These are phyloP conservation scores for Cirrhinus molitorella DNA, from an alignment of 2,797 vertebrate species.

Conservation along the genomic window DNA sequence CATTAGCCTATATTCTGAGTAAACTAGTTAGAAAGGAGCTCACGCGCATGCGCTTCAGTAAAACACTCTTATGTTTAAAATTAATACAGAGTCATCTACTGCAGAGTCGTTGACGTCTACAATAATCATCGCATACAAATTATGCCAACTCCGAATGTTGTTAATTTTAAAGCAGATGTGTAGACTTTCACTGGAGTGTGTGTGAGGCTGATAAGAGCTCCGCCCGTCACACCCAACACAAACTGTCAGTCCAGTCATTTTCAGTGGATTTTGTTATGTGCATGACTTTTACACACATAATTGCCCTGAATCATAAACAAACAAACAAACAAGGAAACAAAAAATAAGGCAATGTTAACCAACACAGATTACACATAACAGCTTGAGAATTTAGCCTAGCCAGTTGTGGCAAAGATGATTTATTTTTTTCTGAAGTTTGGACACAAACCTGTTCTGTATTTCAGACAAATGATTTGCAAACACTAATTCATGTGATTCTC, in stretches of 20 bases:
- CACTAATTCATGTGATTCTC: no score
- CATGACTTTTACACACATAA: neutral
- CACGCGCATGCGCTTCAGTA: neutral
- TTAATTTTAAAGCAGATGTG: neutral
- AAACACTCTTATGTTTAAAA: neutral
- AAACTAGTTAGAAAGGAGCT: neutral
- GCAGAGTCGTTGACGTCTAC: neutral
- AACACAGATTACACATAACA: no score
- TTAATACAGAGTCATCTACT: neutral
- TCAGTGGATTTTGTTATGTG: neutral
- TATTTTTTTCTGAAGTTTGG: no score
- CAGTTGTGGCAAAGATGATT: no score
- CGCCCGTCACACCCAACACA: constrained; percentile 9
- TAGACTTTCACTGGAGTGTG: neutral
- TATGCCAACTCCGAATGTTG: neutral
- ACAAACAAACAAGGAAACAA: no score
- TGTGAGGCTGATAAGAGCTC: neutral
- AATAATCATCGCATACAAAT: neutral
- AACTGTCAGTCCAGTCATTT: neutral
- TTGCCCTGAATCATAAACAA: neutral
- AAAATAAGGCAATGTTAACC: no score
- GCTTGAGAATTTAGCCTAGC: no score
- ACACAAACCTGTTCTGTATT: no score
- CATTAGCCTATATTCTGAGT: neutral
- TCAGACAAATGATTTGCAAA: no score